Conservation (phyloP, 2,888 invertebrate species). For the Clistopyga incitator region DNA sequence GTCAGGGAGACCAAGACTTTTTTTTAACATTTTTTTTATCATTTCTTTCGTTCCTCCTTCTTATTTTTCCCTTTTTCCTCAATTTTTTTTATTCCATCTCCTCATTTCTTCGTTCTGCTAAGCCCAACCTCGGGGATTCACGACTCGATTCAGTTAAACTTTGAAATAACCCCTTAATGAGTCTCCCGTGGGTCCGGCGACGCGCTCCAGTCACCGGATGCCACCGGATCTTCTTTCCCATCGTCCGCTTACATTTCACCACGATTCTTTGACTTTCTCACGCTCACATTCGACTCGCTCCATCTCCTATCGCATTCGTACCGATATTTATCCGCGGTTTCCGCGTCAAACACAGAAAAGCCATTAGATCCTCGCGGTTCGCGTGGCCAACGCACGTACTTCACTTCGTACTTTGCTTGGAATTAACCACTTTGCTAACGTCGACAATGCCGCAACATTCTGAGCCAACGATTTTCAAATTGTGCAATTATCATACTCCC, state of each 20-base stretch:
- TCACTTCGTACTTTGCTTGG: neutral
- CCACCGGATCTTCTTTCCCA: constrained; percentile 70
- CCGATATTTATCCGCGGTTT: constrained; percentile 71
- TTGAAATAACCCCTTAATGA: constrained; percentile 82
- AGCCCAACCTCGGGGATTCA: constrained; percentile 62
- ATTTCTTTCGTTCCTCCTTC: constrained; percentile 30
- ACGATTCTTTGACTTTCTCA: constrained; percentile 55
- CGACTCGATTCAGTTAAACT: constrained; percentile 80
- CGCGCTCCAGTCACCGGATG: constrained; percentile 73
- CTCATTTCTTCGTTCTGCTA: constrained; percentile 69
- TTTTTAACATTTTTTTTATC: constrained; percentile 21
- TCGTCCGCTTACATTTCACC: constrained; percentile 28
- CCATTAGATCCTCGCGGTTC: constrained; percentile 78
- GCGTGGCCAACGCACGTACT: constrained; percentile 62
- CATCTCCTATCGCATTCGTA: constrained; percentile 20
- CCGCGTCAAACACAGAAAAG: constrained; percentile 79
- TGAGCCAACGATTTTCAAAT: neutral
- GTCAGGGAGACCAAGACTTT: constrained; percentile 35
- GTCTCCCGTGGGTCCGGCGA: constrained; percentile 73
- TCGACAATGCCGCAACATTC: neutral
- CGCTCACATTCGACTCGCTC: constrained; percentile 30
- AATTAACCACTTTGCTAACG: neutral
- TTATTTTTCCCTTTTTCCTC: constrained; percentile 10
- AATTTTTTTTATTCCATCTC: constrained; percentile 15
- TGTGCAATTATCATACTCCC: neutral